These are phyloP conservation scores for Papilio dardanus DNA, from an alignment of 1,140 invertebrate species.

Conservation along the genomic window DNA sequence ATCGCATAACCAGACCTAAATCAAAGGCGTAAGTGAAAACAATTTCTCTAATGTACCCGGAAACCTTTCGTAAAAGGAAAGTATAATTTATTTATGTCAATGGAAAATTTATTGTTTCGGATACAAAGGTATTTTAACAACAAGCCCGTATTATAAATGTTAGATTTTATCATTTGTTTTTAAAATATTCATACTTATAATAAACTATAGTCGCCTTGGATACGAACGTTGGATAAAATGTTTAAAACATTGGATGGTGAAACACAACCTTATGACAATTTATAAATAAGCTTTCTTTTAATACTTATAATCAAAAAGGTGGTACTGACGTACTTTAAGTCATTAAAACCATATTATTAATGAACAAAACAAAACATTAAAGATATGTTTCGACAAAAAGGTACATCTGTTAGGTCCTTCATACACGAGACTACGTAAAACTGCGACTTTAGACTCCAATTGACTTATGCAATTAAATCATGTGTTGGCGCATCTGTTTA, in stretches of 20 bases:
- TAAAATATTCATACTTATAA: no score
- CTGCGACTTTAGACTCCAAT: no score
- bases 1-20: constrained; percentile 2
- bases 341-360: constrained; percentile 39
- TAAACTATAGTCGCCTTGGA: constrained; percentile 29
- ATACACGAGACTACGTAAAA: no score
- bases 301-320: constrained; percentile 27
- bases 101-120: no score
- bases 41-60: no score
- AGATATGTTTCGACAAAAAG: constrained; percentile 70
- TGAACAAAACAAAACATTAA: constrained; percentile 46
- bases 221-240: constrained; percentile 38
- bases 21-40: neutral
- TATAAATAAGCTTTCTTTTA: constrained; percentile 48
- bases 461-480: no score
- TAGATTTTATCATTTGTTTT: no score
- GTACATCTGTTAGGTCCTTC: constrained; percentile 54
- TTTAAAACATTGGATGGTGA: constrained; percentile 56
- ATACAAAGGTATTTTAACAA: no score
- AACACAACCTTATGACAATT: constrained; percentile 57
- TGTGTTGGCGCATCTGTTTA: no score
- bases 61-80: no score
- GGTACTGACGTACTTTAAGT: constrained; percentile 35
- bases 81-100: no score
- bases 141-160: no score